Conservation (phyloP, 2,113 vertebrate species). For the Eonycteris spelaea region DNA sequence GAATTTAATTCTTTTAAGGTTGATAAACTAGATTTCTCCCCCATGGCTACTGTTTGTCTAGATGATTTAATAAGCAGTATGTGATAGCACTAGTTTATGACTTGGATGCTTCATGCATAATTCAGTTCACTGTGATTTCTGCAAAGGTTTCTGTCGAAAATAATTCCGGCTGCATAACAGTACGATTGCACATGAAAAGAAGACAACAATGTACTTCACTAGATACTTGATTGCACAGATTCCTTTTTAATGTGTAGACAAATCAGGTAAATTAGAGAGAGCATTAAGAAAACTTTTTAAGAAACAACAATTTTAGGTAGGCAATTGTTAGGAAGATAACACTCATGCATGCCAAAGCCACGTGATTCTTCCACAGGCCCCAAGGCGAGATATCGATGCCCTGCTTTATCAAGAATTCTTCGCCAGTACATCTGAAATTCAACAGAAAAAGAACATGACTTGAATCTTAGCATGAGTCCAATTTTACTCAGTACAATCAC, state of each 20-base stretch:
- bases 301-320: conserved; percentile 90
- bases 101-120: background rate
- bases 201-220: no score
- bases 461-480: background rate
- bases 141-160: background rate
- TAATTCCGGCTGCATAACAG: background rate
- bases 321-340: conserved; percentile 87
- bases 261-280: background rate
- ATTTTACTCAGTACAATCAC: background rate
- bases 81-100: background rate
- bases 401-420: conserved; percentile 82
- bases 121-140: background rate
- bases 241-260: background rate
- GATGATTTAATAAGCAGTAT: background rate
- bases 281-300: conserved; percentile 91
- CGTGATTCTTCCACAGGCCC: conserved; percentile 93
- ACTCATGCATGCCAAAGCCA: conserved; percentile 88
- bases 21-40: background rate
- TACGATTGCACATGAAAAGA: background rate
- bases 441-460: background rate
- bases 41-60: background rate
- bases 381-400: conserved; percentile 86
- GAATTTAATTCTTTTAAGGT: background rate
- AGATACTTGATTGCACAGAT: background rate
- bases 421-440: conserved; percentile 85